These are phyloP conservation scores for Caenorhabditis wallacei DNA, from an alignment of 2,888 invertebrate species.

Conservation along the genomic window DNA sequence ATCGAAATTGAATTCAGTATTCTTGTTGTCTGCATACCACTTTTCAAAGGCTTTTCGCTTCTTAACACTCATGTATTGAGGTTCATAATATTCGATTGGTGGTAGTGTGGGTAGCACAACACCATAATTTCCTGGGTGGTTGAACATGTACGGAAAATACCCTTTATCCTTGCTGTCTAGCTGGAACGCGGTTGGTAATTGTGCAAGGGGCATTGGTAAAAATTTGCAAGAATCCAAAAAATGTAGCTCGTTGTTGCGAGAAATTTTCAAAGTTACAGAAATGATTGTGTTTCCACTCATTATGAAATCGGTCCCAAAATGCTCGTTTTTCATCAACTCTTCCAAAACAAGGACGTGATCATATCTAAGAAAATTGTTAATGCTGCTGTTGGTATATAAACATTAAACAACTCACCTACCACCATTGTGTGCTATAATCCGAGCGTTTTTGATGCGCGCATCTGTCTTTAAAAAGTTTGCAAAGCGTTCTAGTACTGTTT, in stretches of 20 bases:
- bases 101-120: background rate
- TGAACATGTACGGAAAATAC: conserved; percentile 17
- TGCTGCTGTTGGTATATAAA: background rate
- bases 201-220: background rate
- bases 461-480: background rate
- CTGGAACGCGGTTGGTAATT: background rate
- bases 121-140: conserved; percentile 19
- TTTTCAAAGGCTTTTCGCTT: background rate
- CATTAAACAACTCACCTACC: background rate
- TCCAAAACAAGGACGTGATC: conserved; percentile 7
- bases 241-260: background rate
- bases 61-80: background rate
- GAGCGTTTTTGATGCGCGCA: background rate
- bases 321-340: background rate
- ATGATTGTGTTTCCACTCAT: conserved; percentile 4
- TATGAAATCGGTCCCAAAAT: background rate
- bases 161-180: conserved; percentile 3
- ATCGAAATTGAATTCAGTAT: conserved; percentile 16
- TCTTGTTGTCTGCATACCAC: background rate
- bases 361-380: conserved; percentile 1
- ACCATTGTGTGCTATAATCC: conserved; percentile 11
- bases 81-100: conserved; percentile 3
- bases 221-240: background rate
- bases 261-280: background rate
- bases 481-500: background rate